Evolutionary conservation across 2,113 vertebrate genomes (phyloP).

Genomic region (Sakesphorus luctuosus): DNA sequence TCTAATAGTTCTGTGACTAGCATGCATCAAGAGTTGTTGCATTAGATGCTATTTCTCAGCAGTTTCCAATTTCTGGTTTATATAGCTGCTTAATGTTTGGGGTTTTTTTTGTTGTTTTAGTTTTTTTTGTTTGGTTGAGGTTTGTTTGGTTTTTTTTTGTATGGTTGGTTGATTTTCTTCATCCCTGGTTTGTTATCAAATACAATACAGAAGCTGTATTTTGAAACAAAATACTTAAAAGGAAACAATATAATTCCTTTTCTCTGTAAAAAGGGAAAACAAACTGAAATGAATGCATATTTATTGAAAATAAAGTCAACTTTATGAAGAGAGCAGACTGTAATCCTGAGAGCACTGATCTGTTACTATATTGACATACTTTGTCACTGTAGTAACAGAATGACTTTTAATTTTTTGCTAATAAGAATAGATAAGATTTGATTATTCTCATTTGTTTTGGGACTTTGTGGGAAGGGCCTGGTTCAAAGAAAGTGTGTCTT

Average conservation of each 20-base stretch:
- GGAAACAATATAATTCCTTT: not conserved
- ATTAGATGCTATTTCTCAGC: slow-evolving; percentile 18
- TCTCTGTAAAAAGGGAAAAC: not conserved
- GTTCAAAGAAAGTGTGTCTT: not conserved
- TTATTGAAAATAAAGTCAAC: not conserved
- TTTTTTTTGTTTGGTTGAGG: not conserved
- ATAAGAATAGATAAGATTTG: not conserved
- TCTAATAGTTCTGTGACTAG: not conserved
- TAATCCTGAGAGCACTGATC: not conserved
- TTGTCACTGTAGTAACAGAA: not conserved
- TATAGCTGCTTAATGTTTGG: not conserved
- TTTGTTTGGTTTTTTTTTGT: not conserved
- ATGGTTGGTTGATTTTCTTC: not conserved
- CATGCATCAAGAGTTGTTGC: not conserved
- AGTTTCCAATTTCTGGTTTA: slow-evolving; percentile 30
- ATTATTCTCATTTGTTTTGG: not conserved
- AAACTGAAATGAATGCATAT: not conserved
- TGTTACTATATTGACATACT: not conserved
- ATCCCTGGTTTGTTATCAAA: not conserved
- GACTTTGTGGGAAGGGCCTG: not conserved
- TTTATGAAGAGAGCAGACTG: not conserved
- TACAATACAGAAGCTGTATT: not conserved
- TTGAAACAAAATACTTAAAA: not conserved
- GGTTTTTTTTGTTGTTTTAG: not conserved
- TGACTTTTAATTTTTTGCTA: not conserved